Evolutionary conservation across 2,888 invertebrate species (phyloP).

Genomic region (Isoperla grammatica): DNA sequence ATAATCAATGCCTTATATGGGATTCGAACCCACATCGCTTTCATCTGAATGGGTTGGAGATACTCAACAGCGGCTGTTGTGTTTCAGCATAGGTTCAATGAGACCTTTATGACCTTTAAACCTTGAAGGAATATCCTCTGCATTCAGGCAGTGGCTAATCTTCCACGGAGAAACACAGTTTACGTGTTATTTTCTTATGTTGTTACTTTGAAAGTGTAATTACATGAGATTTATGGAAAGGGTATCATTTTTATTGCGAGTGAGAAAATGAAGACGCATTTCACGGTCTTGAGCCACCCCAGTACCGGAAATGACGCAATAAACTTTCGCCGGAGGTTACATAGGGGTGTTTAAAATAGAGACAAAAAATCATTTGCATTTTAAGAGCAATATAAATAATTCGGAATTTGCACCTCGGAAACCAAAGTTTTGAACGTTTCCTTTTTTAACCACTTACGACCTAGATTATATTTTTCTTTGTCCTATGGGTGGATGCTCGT

Average conservation of each 20-base stretch:
- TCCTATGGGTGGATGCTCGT: slow-evolving; percentile 15
- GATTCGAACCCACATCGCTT: too few species aligned
- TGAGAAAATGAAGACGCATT: slow-evolving; percentile 9
- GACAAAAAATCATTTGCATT: slow-evolving; percentile 20
- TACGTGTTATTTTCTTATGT: too few species aligned
- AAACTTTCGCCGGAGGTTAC: slow-evolving; percentile 1
- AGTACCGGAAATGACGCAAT: slow-evolving; percentile 6
- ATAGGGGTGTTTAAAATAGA: slow-evolving; percentile 11
- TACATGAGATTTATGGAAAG: not conserved
- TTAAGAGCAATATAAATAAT: slow-evolving; percentile 23
- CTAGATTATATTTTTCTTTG: slow-evolving; percentile 17
- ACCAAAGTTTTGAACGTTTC: slow-evolving; percentile 10
- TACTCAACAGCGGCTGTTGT: too few species aligned
- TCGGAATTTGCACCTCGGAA: slow-evolving; percentile 15
- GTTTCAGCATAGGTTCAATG: too few species aligned
- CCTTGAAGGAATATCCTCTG: too few species aligned
- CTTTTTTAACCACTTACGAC: slow-evolving; percentile 15
- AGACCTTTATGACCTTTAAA: too few species aligned
- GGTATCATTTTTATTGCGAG: slow-evolving; percentile 4
- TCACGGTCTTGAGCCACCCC: slow-evolving; percentile 10
- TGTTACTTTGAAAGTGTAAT: too few species aligned
- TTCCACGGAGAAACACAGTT: too few species aligned
- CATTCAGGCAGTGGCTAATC: too few species aligned
- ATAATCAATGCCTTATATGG: too few species aligned
- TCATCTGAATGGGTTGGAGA: too few species aligned